These are phyloP conservation scores for Lutjanus campechanus DNA, from an alignment of 2,797 vertebrate species.

Conservation along the genomic window DNA sequence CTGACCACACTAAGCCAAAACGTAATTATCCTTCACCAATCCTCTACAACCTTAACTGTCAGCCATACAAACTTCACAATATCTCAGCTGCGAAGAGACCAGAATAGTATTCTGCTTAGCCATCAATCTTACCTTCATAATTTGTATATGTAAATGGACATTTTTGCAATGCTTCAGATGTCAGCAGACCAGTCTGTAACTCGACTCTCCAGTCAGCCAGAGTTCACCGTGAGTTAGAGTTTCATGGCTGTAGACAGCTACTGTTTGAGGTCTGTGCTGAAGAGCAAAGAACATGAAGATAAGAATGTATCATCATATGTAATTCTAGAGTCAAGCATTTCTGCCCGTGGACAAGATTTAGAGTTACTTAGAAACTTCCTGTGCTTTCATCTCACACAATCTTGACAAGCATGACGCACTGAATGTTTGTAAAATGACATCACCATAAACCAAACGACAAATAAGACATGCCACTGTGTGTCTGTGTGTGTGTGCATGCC, in stretches of 20 bases:
- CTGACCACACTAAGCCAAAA: conserved; percentile 9
- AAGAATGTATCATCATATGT: conserved; percentile 21
- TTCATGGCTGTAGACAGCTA: conserved; percentile 21
- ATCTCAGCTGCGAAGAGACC: not conserved
- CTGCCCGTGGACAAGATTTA: conserved; percentile 36
- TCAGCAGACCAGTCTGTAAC: conserved; percentile 28
- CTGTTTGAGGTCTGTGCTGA: conserved; percentile 19
- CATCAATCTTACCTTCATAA: not conserved
- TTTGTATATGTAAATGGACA: conserved; percentile 15
- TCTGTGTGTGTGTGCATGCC: conserved; percentile 9
- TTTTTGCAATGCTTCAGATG: conserved; percentile 40
- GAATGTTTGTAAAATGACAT: conserved; percentile 63
- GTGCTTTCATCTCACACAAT: conserved; percentile 56
- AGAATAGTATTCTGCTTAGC: not conserved
- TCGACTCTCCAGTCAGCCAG: conserved; percentile 34
- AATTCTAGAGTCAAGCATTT: conserved; percentile 25
- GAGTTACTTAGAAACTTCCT: conserved; percentile 44
- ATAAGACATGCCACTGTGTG: conserved; percentile 20
- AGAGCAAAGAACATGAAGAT: conserved; percentile 15
- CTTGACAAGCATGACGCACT: conserved; percentile 36
- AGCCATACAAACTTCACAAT: not conserved
- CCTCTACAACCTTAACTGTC: not conserved
- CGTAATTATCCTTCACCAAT: conserved; percentile 8
- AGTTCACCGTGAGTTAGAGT: conserved; percentile 49
- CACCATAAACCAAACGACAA: conserved; percentile 46